Base-by-base conservation (phyloP, 2,797 vertebrate genomes). In the Galaxias olidus region DNA sequence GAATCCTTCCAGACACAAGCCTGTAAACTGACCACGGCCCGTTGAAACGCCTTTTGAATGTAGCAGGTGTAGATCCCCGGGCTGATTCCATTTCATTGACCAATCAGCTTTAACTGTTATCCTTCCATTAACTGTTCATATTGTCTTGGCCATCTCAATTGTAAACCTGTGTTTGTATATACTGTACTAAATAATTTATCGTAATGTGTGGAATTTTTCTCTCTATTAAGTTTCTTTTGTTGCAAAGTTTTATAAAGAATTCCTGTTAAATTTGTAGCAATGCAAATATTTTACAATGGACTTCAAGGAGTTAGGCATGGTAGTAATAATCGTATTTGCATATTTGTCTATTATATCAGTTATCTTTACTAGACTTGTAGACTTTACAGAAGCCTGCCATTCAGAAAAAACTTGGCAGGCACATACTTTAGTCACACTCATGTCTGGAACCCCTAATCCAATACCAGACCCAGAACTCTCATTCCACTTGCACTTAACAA, bases 161-260 rank as follows among this genome's bases (percentile, higher is more conserved):
- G 47, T 58, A 60, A 40, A 52, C 57, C 44, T 43, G 57, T 46
- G 47, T 59, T 46, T 80, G 68, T 81, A 79, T 69, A 77, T 84
- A 74, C 64, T 73, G 49, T 69, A 6, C 30, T 30, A 30, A 30
- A 30, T 72, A 80, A 88, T 89, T 86, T 88, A 90, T 86, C 81
- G 11, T 41, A 64, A 63, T 42, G 49, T 10, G 6, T 12, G 70
- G 13, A 9, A 17, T 47, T 80, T 15, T 66, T 30, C 6, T 30
- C 30, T 30, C 30, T 3, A 60, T 74, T 68, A 41, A 20, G 53
- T 11, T 8, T 1, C 46, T 9, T 20, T 57, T 20, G 47, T 69
- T 77, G 72, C 44, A 50, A 62, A 65, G 9, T 53, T 62, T 0
- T 44, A 9, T 17, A 42, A 66, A 48, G 8, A 42, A 59, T 77